Evolutionary conservation across 1,140 invertebrate genomes (phyloP), one percentile per base, ranked within the genome.

Genomic region (Monomorium pharaonis): DNA sequence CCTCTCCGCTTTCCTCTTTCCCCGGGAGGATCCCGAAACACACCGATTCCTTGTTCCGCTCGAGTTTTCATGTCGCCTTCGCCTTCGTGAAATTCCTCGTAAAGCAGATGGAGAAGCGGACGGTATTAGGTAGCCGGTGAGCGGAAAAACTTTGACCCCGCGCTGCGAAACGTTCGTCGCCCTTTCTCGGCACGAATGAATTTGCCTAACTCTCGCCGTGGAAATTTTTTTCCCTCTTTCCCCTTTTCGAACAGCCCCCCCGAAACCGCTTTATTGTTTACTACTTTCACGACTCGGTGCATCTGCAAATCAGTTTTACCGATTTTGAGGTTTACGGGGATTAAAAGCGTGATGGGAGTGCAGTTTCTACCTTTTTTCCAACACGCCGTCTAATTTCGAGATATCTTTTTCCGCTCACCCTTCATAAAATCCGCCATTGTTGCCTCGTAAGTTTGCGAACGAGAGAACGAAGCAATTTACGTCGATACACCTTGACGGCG

Each of bases 61-160:
- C 47, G 76, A 88, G 54, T 89, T 89, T 81, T 47, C 51, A 88
- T 75, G 69, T 86, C 75, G 83, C 60, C 42, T 86, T 77, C 49
- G 60, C 85, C 77, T 85, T 74, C 44, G 63, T 69, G 75, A 88
- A 76, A 89, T 88, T 81, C 69, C 56, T 27, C 37, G 69, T 74
- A 58, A 83, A 74, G 51, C 69, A 69, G 70, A 47, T 60, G 37
- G 49, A 67, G 74, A 69, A 88, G 44, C 67, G 60, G n/a, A 74
- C 75, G 72, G 72, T 27, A 37, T 85, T 54, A 81, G 51, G 42
- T 51, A 58, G 65, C 24, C 12, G 9, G 47, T 42, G 67, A 70
- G 44, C 7, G 69, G 70, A 85, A 56, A 65, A 84, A 70, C 67
- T 63, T 81, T 47, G 21, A 18, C 62, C 63, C 54, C 9, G 54